A percentile compares a stretch with the other conserved stretches of the same genome.
phyloP scores from a whole-genome alignment of 2,888 invertebrate genomes.

The Caenorhabditis sp. region DNA sequence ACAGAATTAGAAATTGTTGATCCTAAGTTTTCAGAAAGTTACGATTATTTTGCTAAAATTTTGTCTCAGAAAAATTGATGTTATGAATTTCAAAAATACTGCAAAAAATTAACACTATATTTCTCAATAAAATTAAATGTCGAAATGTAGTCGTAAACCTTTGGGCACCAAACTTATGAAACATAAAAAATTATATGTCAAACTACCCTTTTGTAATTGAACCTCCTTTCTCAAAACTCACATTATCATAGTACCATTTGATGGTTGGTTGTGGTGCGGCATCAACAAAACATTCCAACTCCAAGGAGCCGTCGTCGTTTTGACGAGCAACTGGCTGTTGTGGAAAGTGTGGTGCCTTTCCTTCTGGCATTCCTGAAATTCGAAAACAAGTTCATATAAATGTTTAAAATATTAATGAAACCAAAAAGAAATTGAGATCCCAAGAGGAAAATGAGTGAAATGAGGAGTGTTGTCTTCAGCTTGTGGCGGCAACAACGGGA shows the following conservation, averaged over 20 bases:
- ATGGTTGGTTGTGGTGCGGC: slow-evolving; percentile 70
- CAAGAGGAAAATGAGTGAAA: background rate
- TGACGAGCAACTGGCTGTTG: slow-evolving; percentile 71
- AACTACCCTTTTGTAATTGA: too few species aligned
- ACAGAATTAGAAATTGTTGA: background rate
- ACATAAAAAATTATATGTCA: too few species aligned
- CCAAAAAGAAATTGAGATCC: background rate
- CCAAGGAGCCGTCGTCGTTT: slow-evolving; percentile 71
- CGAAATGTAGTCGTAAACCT: too few species aligned
- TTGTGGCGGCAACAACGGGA: background rate
- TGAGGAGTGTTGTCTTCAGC: background rate
- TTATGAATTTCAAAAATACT: too few species aligned
- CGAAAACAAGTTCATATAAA: background rate
- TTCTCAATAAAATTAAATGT: too few species aligned
- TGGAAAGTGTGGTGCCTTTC: slow-evolving; percentile 71
- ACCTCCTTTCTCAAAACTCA: too few species aligned
- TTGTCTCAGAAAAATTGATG: too few species aligned
- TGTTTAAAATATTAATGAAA: background rate
- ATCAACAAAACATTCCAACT: slow-evolving; percentile 71
- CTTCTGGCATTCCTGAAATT: slow-evolving; percentile 63
- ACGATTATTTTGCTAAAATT: too few species aligned
- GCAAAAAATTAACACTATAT: too few species aligned
- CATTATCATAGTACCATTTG: slow-evolving; percentile 71
- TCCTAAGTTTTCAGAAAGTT: too few species aligned
- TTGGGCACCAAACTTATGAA: too few species aligned